Base-by-base conservation (phyloP, 1,140 invertebrate species). In the Ceratosolen fusciceps region DNA sequence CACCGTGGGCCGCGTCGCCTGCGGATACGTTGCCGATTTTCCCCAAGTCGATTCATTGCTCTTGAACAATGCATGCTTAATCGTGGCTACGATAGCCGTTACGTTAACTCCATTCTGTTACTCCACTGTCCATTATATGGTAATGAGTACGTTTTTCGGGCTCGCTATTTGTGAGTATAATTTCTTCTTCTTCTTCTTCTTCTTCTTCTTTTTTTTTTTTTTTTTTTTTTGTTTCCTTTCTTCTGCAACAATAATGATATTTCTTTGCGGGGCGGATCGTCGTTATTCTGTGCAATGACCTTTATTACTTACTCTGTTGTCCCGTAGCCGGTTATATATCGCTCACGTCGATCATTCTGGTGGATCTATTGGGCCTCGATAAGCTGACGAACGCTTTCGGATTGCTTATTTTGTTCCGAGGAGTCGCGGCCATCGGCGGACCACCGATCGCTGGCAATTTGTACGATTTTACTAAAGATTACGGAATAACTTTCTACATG, bases 311-410 rank as follows among this genome's bases (percentile, higher is more conserved):
- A n/a, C n/a, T n/a, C n/a, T n/a, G n/a, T 91, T 94, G 12, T 2
- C 26, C 7, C 10, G 81, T 91, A 98, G 97, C 98, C 82, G 98
- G 97, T 43, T 99, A 98, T 89, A 98, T 99, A 83, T 98, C 97
- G 0, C 91, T 99, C 56, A 99, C 98, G 49, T 99, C 98, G 26
- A 99, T 99, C 86, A 98, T 99, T 85, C 92, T 99, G 67, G 98
- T 98, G 82, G 98, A 99, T 86, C 91, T 99, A 24, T 92, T 99
- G 47, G 98, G 98, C 19, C 91, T 99, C 84, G 97, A 99, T 83
- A 97, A 97, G 89, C 90, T 99, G 80, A 99, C 98, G 54, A 99
- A 98, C 88, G 97, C 98, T 29, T 99, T 99, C 89, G 98, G 98
- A 47, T 91, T 99, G 72, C 91, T 99, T 67, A 97, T 98, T 83